Evolutionary conservation across 1,140 invertebrate species (phyloP).

Genomic region (Pomacea maculata): DNA sequence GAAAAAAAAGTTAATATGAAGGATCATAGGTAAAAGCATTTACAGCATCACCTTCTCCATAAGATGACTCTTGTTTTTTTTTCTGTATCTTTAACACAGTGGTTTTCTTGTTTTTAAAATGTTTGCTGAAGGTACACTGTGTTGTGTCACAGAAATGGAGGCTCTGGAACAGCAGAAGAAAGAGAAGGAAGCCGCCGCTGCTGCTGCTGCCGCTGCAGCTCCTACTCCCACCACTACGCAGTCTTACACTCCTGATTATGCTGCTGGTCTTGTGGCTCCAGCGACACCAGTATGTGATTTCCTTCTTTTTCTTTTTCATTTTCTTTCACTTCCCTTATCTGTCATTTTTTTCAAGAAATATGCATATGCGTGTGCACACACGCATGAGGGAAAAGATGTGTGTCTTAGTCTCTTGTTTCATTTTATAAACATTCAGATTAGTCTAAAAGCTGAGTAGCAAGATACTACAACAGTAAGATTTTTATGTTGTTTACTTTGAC

Average conservation of each 20-base stretch:
- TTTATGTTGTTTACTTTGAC: no score
- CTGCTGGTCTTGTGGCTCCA: constrained; percentile 74
- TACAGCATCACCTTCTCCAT: not conserved
- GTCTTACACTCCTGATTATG: constrained; percentile 78
- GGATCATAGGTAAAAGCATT: not conserved
- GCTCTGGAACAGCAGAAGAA: constrained; percentile 71
- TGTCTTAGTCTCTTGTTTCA: no score
- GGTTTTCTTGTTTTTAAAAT: not conserved
- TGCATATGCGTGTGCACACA: no score
- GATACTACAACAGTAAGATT: no score
- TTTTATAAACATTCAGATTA: no score
- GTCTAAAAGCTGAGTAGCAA: no score
- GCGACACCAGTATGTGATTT: constrained; percentile 57
- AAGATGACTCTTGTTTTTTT: not conserved
- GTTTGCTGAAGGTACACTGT: not conserved
- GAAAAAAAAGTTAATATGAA: not conserved
- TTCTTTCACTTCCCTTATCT: no score
- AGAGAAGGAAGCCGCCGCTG: constrained; percentile 63
- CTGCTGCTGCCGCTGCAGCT: constrained; percentile 59
- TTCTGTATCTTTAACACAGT: not conserved
- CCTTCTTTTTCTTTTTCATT: no score
- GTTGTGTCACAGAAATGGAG: constrained; percentile 74
- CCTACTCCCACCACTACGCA: constrained; percentile 25
- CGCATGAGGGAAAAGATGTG: no score
- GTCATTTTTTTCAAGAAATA: no score